phyloP scores from a whole-genome alignment of 2,797 vertebrate genomes.

The Sciurus vulgaris region DNA sequence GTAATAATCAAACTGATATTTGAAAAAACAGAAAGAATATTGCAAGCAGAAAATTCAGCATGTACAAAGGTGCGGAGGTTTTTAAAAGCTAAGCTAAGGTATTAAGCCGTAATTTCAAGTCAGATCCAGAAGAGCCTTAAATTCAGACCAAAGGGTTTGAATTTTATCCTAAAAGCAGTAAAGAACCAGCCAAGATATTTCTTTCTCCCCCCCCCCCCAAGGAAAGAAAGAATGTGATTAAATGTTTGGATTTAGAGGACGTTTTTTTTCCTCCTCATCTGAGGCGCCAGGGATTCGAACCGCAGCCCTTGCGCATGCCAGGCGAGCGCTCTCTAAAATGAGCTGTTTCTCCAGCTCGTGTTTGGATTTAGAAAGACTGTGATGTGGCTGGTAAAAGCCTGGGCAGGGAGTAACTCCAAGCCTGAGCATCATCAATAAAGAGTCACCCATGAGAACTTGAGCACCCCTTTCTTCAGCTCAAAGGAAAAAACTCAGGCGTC shows the following conservation, averaged over 20 bases:
- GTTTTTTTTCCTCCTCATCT: too few relatives aligned
- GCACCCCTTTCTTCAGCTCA: not conserved
- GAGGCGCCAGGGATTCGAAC: too few relatives aligned
- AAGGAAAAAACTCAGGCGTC: not conserved
- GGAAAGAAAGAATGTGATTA: conserved; percentile 26
- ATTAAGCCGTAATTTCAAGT: not conserved
- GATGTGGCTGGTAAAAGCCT: not conserved
- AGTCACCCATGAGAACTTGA: not conserved
- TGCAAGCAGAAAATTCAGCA: not conserved
- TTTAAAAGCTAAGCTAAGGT: conserved; percentile 51
- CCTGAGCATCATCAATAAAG: not conserved
- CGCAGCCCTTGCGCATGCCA: too few relatives aligned
- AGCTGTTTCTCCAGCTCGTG: too few relatives aligned
- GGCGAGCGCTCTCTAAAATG: too few relatives aligned
- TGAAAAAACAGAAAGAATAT: conserved; percentile 56
- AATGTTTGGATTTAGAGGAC: not conserved
- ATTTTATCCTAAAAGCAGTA: conserved; percentile 58
- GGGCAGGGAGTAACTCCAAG: not conserved
- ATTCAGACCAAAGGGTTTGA: conserved; percentile 34
- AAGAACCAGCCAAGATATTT: conserved; percentile 16
- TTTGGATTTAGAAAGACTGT: not conserved
- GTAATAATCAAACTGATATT: conserved; percentile 20
- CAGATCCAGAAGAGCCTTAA: conserved; percentile 35
- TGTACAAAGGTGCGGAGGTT: not conserved
- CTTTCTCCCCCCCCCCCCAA: too few relatives aligned